Evolutionary conservation across 2,113 vertebrate genomes (phyloP), one percentile per base, ranked within the genome.

Genomic region (Pachyramphus minor): DNA sequence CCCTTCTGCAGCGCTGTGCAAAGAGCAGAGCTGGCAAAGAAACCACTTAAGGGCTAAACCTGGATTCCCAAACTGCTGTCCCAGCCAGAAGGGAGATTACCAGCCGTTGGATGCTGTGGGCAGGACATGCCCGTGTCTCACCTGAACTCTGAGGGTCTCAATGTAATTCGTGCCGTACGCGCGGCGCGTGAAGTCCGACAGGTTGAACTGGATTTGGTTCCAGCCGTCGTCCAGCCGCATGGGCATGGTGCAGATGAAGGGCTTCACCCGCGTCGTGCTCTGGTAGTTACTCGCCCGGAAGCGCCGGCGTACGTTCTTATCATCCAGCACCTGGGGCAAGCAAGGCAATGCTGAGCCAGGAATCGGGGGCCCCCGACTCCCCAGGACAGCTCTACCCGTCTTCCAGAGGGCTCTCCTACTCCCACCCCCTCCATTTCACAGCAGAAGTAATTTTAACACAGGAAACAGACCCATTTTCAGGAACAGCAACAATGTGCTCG

Each of bases 191-290:
- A 99, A 99, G 87, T 99, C 99, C 0, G 99, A 99, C 50, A 99
- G 96, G 97, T 99, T 99, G 97, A 99, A 99, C 98, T 99, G 99
- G 82, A 99, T 99, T 96, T 99, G 99, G 97, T 99, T 99, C 99
- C 99, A 99, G 97, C 99, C 99, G 0, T 99, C 99, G 0, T 99
- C 99, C 88, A 99, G 98, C 52, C 99, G 96, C 99, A 99, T 99
- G 52, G 99, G 99, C 99, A 99, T 99, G 59, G 99, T 99, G 84
- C 99, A 99, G 98, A 99, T 99, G 96, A 99, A 99, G 2, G 99
- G 99, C 83, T 99, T 99, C 81, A 99, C 99, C 3, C 99, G 98
- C 0, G 99, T 99, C 0, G 99, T 99, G 93, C 99, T 99, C 98
- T 99, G 99, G 96, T 99, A 99, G 96, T 99, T 99, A 83, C 99